phyloP scores from a whole-genome alignment of 2,113 vertebrate genomes.

The Calypte anna region DNA sequence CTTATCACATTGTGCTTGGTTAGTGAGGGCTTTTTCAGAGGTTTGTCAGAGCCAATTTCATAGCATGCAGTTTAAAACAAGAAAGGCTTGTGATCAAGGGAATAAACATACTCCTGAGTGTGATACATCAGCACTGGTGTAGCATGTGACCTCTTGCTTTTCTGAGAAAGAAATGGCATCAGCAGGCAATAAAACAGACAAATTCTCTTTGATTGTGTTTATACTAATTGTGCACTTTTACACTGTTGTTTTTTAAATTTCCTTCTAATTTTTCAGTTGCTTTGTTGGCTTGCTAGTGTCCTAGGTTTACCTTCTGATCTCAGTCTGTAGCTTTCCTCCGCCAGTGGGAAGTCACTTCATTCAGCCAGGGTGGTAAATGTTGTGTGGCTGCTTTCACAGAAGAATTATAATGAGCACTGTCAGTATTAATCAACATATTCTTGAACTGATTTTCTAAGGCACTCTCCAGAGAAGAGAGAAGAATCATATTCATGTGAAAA shows the following conservation, averaged over 20 bases:
- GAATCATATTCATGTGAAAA: background rate
- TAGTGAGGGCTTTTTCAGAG: background rate
- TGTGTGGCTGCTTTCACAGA: background rate
- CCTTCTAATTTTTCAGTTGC: background rate
- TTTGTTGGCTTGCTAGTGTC: background rate
- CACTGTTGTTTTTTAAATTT: background rate
- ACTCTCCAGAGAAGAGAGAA: background rate
- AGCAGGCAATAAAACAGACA: background rate
- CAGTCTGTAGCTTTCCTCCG: background rate
- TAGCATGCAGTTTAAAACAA: background rate
- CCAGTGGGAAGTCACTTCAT: background rate
- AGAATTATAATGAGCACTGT: background rate
- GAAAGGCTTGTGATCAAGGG: background rate
- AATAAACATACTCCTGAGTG: background rate
- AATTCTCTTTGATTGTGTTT: background rate
- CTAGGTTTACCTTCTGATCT: background rate
- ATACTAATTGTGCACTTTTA: background rate
- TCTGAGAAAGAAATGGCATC: background rate
- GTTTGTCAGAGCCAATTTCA: background rate
- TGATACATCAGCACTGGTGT: background rate
- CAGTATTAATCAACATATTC: background rate
- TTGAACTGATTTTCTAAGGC: background rate
- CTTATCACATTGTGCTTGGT: slow-evolving; percentile 1
- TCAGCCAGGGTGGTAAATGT: background rate
- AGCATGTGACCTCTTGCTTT: background rate